phyloP scores from a whole-genome alignment of 2,888 invertebrate genomes.

The Leptopilina syphax region DNA sequence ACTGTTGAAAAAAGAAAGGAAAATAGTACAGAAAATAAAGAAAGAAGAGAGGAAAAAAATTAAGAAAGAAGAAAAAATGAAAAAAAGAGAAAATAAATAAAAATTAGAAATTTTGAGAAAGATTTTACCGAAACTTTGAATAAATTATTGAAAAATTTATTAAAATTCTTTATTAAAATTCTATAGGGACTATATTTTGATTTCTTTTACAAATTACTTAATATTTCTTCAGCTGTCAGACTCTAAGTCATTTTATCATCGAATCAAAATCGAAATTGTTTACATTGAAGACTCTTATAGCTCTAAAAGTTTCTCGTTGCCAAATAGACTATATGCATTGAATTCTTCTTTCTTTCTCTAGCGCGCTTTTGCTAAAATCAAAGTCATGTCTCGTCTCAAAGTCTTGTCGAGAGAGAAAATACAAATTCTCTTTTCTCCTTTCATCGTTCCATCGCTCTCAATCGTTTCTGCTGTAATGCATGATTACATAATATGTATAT shows the following conservation, averaged over 20 bases:
- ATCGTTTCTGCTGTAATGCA: conserved; percentile 21
- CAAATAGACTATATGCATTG: not conserved
- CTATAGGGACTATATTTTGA: too few relatives aligned
- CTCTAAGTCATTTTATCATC: not conserved
- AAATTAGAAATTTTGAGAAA: too few relatives aligned
- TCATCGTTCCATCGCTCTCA: not conserved
- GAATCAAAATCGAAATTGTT: conserved; percentile 14
- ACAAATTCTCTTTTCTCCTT: not conserved
- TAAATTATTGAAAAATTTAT: too few relatives aligned
- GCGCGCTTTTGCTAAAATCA: conserved; percentile 3
- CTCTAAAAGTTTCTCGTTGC: not conserved
- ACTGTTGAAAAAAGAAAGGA: too few relatives aligned
- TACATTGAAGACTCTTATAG: not conserved
- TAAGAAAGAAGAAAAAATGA: too few relatives aligned
- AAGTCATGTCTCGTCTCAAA: conserved; percentile 23
- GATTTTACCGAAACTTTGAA: too few relatives aligned
- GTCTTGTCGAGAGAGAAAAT: conserved; percentile 9
- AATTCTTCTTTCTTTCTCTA: conserved; percentile 8
- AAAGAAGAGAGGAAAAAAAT: too few relatives aligned
- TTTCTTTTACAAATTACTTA: not conserved
- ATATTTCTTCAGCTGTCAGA: not conserved
- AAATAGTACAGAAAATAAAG: too few relatives aligned
- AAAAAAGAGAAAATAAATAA: too few relatives aligned
- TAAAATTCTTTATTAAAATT: too few relatives aligned
- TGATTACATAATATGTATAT: conserved; percentile 37